Conservation (phyloP, 1,140 invertebrate genomes). For the Archegozetes longisetosus region DNA sequence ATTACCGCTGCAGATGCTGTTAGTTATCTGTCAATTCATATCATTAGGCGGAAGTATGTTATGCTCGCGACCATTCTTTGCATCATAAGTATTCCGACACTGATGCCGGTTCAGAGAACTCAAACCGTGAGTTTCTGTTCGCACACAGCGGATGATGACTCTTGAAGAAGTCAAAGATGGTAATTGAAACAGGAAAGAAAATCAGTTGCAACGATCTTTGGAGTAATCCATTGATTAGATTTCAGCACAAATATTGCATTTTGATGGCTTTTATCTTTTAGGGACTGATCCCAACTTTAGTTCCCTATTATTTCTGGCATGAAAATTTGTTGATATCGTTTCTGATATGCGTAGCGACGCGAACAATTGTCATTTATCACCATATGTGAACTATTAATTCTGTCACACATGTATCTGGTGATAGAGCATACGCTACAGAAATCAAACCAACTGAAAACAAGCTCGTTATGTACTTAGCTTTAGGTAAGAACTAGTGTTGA, state of each 20-base stretch:
- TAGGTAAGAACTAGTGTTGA: too few relatives aligned
- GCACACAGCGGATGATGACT: conserved; percentile 21
- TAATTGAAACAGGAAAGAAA: conserved; percentile 40
- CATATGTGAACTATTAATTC: conserved; percentile 58
- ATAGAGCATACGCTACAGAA: conserved; percentile 25
- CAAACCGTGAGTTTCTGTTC: conserved; percentile 42
- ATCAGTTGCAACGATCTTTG: conserved; percentile 74
- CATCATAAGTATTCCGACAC: conserved; percentile 70
- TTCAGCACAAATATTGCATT: conserved; percentile 67
- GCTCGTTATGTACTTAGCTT: conserved; percentile 31
- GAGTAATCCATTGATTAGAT: conserved; percentile 59
- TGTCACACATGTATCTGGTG: conserved; percentile 33
- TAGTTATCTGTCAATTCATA: conserved; percentile 29
- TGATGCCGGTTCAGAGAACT: conserved; percentile 64
- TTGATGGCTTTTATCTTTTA: conserved; percentile 59
- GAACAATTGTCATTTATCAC: conserved; percentile 40
- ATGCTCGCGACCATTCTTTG: conserved; percentile 51
- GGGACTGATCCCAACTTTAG: conserved; percentile 63
- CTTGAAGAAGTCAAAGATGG: conserved; percentile 18
- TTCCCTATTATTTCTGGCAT: conserved; percentile 67
- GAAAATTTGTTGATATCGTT: conserved; percentile 42
- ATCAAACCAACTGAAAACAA: conserved; percentile 37
- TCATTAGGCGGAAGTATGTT: conserved; percentile 27
- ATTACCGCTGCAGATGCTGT: conserved; percentile 27
- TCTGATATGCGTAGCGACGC: neutral